Percentiles rank a stretch among this genome's conserved stretches.
Conservation (phyloP, 37 sponge, comb jelly and placozoan species). For the Chondrilla cf. caribensis region DNA sequence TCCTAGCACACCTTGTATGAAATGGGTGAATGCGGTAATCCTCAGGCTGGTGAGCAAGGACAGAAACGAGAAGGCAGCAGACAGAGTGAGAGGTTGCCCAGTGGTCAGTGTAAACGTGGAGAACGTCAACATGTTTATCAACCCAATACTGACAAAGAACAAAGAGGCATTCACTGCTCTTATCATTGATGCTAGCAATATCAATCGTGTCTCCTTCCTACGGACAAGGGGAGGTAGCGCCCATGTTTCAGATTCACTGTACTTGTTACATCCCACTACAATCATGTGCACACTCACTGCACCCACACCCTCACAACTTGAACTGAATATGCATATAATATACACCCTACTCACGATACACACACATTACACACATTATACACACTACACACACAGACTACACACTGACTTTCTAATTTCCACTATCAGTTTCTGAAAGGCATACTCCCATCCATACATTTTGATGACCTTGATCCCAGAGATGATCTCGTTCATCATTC, state of each 20-base stretch:
- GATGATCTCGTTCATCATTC: conserved; percentile 82
- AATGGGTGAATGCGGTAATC: conserved; percentile 27
- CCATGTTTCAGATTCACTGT: too few relatives aligned
- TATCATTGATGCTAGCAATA: conserved; percentile 30
- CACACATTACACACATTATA: background rate
- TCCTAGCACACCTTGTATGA: conserved; percentile 30
- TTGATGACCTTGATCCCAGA: conserved; percentile 84
- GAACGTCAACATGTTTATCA: conserved; percentile 51
- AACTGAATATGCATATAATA: background rate
- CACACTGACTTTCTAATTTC: conserved; percentile 61
- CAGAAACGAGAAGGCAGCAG: conserved; percentile 54
- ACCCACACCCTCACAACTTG: background rate
- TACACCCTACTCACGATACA: background rate
- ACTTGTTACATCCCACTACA: too few relatives aligned
- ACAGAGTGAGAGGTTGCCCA: conserved; percentile 38
- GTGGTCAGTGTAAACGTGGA: conserved; percentile 30
- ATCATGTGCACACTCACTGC: background rate
- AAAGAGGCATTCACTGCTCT: conserved; percentile 39
- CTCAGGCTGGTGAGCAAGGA: conserved; percentile 37
- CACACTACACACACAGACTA: background rate
- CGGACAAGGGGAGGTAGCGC: too few relatives aligned
- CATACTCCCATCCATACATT: conserved; percentile 91
- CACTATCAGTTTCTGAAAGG: conserved; percentile 46
- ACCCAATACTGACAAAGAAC: conserved; percentile 23
- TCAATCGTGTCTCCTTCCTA: conserved; percentile 40